Conservation (phyloP, 2,797 vertebrate genomes). For the Botia kubotai region DNA sequence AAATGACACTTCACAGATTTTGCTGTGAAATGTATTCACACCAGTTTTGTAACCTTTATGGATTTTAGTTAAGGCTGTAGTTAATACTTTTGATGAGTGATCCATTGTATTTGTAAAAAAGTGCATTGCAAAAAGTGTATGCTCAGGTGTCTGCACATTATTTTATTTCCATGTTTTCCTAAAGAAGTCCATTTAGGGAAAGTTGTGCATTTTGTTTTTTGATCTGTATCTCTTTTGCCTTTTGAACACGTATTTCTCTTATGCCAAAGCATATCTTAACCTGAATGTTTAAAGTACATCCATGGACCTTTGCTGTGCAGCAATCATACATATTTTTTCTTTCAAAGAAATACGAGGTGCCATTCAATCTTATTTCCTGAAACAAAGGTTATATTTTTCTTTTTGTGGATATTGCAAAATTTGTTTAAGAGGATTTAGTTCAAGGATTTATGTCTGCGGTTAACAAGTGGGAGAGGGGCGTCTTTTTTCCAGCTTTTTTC, state of each 20-base stretch:
- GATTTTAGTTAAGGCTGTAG: conserved; percentile 12
- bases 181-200: background rate
- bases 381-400: conserved; percentile 31
- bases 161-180: conserved; percentile 21
- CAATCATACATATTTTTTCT: conserved; percentile 4
- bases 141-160: conserved; percentile 36
- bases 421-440: background rate
- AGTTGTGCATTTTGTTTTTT: background rate
- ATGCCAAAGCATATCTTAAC: conserved; percentile 76
- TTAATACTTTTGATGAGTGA: conserved; percentile 8
- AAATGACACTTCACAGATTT: conserved; percentile 6
- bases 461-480: background rate
- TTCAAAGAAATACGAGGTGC: background rate
- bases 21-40: conserved; percentile 12
- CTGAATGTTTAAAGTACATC: conserved; percentile 23
- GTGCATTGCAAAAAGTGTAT: too few species aligned
- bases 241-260: conserved; percentile 42
- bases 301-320: background rate
- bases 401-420: conserved; percentile 4
- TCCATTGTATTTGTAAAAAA: background rate
- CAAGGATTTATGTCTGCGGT: background rate
- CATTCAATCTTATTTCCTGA: conserved; percentile 58
- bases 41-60: conserved; percentile 5
- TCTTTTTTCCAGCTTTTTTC: background rate
- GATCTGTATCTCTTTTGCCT: conserved; percentile 28